phyloP scores from a whole-genome alignment of 53 echinoderm and acorn worm species.

The Crossaster papposus region DNA sequence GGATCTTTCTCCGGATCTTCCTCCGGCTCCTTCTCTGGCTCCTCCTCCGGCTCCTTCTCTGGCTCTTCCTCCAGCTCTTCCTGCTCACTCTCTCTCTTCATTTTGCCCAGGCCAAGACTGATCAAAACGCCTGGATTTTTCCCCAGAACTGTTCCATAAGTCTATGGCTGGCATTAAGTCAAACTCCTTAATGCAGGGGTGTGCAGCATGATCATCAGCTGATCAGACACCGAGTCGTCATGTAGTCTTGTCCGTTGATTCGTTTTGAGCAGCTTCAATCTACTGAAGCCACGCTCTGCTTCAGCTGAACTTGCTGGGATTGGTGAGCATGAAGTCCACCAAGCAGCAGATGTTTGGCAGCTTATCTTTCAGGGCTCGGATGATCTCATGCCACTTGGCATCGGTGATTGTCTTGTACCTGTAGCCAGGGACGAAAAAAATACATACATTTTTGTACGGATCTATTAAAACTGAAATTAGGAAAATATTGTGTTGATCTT shows the following conservation, averaged over 20 bases:
- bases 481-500: not conserved
- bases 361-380: no score
- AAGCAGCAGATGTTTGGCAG: no score
- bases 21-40: no score
- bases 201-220: conserved; percentile 39
- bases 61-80: no score
- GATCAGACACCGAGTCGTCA: conserved; percentile 27
- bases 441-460: no score
- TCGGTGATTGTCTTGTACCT: conserved; percentile 36
- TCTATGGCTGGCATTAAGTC: conserved; percentile 52
- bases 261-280: conserved; percentile 44
- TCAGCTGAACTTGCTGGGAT: conserved; percentile 58
- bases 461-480: no score
- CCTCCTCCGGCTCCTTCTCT: no score
- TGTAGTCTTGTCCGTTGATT: conserved; percentile 26
- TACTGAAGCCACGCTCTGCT: conserved; percentile 63
- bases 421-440: not conserved
- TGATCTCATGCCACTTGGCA: no score
- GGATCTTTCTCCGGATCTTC: no score
- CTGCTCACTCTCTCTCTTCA: not conserved
- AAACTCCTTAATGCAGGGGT: not conserved
- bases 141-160: conserved; percentile 24
- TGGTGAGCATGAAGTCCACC: no score
- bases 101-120: not conserved
- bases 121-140: not conserved